phyloP scores from a whole-genome alignment of 1,140 invertebrate species.

The Trachelipus rathkii region DNA sequence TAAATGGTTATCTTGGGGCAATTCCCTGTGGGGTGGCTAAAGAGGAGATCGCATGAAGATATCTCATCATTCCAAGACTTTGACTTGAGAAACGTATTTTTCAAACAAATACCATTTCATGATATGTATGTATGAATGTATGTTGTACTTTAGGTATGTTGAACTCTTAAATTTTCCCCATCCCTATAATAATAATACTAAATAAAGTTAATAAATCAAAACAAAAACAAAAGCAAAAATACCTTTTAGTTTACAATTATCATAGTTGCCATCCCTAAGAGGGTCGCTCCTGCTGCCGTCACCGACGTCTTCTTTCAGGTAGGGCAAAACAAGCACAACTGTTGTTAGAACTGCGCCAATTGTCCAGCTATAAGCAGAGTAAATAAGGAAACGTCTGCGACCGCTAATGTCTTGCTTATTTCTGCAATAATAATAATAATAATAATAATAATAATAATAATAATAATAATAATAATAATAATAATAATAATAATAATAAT shows the following conservation, averaged over 20 bases:
- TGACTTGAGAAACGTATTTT: too few relatives aligned
- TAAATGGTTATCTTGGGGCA: too few relatives aligned
- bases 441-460: neutral
- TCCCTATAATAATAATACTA: too few relatives aligned
- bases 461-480: neutral
- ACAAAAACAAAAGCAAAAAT: neutral
- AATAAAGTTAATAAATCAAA: too few relatives aligned
- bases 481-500: neutral
- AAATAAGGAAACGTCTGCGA: constrained; percentile 36
- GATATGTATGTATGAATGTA: too few relatives aligned
- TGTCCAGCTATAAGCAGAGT: constrained; percentile 40
- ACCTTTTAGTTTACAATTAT: constrained; percentile 35
- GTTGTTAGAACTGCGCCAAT: constrained; percentile 39
- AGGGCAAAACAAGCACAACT: constrained; percentile 36
- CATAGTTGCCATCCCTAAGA: constrained; percentile 24
- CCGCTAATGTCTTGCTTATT: constrained; percentile 35
- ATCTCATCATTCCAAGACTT: too few relatives aligned
- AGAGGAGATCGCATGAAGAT: too few relatives aligned
- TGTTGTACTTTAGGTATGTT: too few relatives aligned
- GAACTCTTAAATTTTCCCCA: too few relatives aligned
- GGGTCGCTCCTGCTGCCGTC: constrained; percentile 17
- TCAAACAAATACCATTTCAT: too few relatives aligned
- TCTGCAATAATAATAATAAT: constrained; percentile 22
- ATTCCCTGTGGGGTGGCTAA: too few relatives aligned
- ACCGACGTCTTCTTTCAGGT: constrained; percentile 26